phyloP scores from a whole-genome alignment of 2,888 invertebrate species.

The Strigamia crassipes region DNA sequence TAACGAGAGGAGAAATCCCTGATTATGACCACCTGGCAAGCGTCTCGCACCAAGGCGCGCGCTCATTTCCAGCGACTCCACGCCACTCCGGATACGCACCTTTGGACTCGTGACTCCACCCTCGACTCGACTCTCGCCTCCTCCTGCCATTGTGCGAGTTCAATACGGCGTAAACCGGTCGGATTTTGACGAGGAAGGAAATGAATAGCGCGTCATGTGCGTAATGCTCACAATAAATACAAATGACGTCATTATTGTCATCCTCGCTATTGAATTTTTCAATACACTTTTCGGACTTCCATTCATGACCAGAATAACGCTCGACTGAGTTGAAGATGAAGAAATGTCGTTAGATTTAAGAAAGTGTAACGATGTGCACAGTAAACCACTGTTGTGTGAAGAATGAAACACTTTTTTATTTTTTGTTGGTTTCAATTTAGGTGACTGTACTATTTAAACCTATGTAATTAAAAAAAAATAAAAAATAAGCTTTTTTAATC shows the following conservation, averaged over 20 bases:
- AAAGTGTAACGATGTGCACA: not conserved
- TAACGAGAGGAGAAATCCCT: not conserved
- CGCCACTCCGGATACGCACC: conserved; percentile 21
- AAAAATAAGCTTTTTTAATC: too few relatives aligned
- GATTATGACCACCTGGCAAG: conserved; percentile 14
- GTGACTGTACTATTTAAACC: not conserved
- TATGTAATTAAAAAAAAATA: not conserved
- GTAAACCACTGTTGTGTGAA: not conserved
- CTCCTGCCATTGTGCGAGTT: conserved; percentile 34
- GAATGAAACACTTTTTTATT: conserved; percentile 2
- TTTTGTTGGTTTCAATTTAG: not conserved
- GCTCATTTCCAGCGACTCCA: conserved; percentile 33
- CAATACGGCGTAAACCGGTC: conserved; percentile 33
- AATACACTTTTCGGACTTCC: not conserved
- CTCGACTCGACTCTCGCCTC: not conserved
- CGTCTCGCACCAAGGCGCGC: conserved; percentile 42
- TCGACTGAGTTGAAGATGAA: not conserved
- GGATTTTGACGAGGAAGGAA: conserved; percentile 2
- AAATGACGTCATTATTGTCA: not conserved
- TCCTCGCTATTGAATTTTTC: not conserved
- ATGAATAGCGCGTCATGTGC: not conserved
- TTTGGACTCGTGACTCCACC: conserved; percentile 43
- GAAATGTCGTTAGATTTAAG: not conserved
- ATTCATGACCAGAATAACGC: not conserved
- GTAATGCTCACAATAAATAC: not conserved